phyloP scores from a whole-genome alignment of 2,797 vertebrate species.

The Chromobotia macracanthus region DNA sequence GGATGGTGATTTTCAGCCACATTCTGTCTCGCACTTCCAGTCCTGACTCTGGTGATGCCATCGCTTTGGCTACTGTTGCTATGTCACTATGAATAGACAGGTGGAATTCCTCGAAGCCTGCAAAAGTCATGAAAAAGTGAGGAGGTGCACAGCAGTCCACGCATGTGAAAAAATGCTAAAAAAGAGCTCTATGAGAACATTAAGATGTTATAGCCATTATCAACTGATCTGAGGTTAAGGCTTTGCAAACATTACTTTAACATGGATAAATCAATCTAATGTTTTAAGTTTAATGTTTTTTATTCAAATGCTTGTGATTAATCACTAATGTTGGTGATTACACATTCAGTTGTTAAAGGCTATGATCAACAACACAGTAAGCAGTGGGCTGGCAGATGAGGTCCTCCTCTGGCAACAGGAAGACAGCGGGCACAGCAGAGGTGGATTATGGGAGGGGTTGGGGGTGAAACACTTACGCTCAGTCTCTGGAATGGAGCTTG shows the following conservation, averaged over 20 bases:
- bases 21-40: conserved; percentile 94
- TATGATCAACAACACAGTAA: conserved; percentile 11
- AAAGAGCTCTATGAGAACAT: background rate
- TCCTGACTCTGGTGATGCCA: conserved; percentile 91
- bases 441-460: conserved; percentile 29
- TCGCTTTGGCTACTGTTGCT: conserved; percentile 89
- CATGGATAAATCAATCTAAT: too few species aligned
- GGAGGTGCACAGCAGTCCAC: background rate
- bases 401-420: conserved; percentile 36
- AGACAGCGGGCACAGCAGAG: conserved; percentile 50
- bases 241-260: too few species aligned
- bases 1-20: conserved; percentile 99
- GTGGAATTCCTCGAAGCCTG: conserved; percentile 91
- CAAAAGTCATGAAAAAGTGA: background rate
- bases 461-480: conserved; percentile 80
- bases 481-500: conserved; percentile 89
- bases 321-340: background rate
- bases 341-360: conserved; percentile 30
- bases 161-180: background rate
- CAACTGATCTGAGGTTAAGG: conserved; percentile 24
- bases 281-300: background rate
- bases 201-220: conserved; percentile 17
- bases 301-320: background rate
- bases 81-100: conserved; percentile 95
- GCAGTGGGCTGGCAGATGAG: conserved; percentile 43